Percentiles rank a stretch among this genome's conserved stretches.
phyloP scores from a whole-genome alignment of 2,113 vertebrate species.

The Phyllostomus hastatus region DNA sequence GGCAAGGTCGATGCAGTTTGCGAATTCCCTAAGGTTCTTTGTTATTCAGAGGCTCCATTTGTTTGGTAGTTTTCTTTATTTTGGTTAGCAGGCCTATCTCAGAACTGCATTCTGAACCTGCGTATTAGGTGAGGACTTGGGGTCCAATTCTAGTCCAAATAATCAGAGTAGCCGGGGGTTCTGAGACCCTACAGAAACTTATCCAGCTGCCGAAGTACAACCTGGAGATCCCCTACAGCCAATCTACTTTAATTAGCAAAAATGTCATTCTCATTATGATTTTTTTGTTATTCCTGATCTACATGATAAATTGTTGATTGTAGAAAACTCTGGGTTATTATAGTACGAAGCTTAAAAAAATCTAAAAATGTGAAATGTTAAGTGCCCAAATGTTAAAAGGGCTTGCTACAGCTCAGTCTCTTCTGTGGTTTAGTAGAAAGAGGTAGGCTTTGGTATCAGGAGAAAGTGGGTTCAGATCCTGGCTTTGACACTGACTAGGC shows the following conservation, averaged over 20 bases:
- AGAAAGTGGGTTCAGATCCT: background rate
- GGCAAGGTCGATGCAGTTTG: background rate
- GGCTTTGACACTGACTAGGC: background rate
- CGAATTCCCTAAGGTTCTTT: background rate
- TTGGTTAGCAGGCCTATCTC: background rate
- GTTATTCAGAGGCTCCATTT: background rate
- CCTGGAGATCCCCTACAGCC: background rate
- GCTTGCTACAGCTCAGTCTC: background rate
- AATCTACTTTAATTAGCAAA: background rate
- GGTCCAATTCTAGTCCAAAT: background rate
- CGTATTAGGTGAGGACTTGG: background rate
- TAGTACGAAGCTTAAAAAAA: slow-evolving; percentile 1
- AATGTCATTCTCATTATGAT: background rate
- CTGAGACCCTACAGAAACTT: background rate
- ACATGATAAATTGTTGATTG: background rate
- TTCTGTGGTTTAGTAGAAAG: background rate
- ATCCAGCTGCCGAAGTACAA: background rate
- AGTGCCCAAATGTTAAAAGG: background rate
- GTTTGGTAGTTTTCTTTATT: background rate
- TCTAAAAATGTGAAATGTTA: background rate
- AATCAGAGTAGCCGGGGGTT: background rate
- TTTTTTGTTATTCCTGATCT: background rate
- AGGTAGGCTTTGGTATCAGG: background rate
- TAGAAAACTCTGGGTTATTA: background rate
- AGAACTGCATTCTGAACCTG: background rate